Base-by-base conservation (phyloP, 1,140 invertebrate genomes). In the Grapholita molesta region DNA sequence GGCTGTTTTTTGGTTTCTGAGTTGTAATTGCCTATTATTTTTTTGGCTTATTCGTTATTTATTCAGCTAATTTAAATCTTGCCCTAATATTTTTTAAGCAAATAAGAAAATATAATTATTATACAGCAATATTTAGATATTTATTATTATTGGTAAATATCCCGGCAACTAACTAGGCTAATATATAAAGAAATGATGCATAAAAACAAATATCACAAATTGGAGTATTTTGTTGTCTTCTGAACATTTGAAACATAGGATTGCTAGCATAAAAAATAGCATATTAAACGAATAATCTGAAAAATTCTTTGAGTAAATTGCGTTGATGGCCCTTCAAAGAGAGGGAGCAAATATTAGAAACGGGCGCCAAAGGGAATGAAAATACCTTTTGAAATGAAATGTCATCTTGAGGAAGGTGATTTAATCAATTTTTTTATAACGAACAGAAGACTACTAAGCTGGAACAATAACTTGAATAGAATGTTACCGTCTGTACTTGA, bases 301-400 rank as follows among this genome's bases (percentile, higher is more conserved):
- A 55, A 61, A 61, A 28, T 15, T 61, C 0, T 30, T 18, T 25
- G 1, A 9, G 55, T 61, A 61, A 61, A 61, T 61, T 28, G 28
- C 55, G 28, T 61, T 32, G 25, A 61, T 32, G 55, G 55, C 55
- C 25, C 55, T 61, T 30, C 55, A 61, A 61, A 61, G 25, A 30
- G 15, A 61, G n/a, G 25, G 7, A 25, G n/a, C 55, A 18, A 61
- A 61, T 61, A 61, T 61, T 32, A 28, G 55, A 30, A 28, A 61
- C 12, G 24, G 8, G 55, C 55, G 55, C 11, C 28, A 30, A 61
- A 61, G 18, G 55, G 55, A 61, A 61, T 18, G 55, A 25, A 30
- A 61, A 61, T 61, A 28, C 55, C 55, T 28, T 30, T 15, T n/a
- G 24, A 61, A 61, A 61, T 61, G n/a, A 61, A 61, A 61, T 32